These are phyloP conservation scores for Nebria salina DNA, from an alignment of 2,888 invertebrate genomes.

Conservation along the genomic window DNA sequence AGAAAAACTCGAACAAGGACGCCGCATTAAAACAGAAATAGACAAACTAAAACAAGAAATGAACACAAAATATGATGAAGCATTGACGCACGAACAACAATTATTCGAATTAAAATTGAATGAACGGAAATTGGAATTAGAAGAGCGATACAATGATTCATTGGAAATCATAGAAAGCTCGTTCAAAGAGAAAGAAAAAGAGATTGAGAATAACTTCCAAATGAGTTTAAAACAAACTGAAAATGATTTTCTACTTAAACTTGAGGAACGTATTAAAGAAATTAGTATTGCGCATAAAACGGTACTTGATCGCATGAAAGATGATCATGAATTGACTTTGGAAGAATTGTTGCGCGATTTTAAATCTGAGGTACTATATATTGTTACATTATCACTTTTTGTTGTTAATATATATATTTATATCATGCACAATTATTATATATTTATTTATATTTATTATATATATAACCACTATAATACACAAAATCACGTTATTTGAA, in stretches of 20 bases:
- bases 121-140: constrained; percentile 63
- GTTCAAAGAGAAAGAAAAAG: constrained; percentile 56
- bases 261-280: constrained; percentile 64
- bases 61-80: constrained; percentile 60
- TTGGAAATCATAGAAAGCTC: constrained; percentile 49
- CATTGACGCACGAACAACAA: constrained; percentile 56
- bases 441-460: neutral
- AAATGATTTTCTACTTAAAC: constrained; percentile 64
- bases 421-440: neutral
- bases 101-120: constrained; percentile 64
- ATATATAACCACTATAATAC: constrained; percentile 8
- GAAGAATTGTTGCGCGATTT: constrained; percentile 72
- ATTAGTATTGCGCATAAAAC: constrained; percentile 67
- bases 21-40: constrained; percentile 58
- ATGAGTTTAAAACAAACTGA: constrained; percentile 66
- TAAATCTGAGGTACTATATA: constrained; percentile 67
- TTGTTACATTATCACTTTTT: constrained; percentile 27
- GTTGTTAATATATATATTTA: neutral
- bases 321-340: constrained; percentile 69
- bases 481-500: neutral
- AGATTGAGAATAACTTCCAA: constrained; percentile 65
- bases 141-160: constrained; percentile 59
- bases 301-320: constrained; percentile 66
- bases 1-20: constrained; percentile 58
- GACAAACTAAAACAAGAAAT: constrained; percentile 67